A percentile compares a stretch with the other conserved stretches of the same genome.
These are phyloP conservation scores for Desmodus rotundus DNA, from an alignment of 2,113 vertebrate genomes.

Conservation along the genomic window DNA sequence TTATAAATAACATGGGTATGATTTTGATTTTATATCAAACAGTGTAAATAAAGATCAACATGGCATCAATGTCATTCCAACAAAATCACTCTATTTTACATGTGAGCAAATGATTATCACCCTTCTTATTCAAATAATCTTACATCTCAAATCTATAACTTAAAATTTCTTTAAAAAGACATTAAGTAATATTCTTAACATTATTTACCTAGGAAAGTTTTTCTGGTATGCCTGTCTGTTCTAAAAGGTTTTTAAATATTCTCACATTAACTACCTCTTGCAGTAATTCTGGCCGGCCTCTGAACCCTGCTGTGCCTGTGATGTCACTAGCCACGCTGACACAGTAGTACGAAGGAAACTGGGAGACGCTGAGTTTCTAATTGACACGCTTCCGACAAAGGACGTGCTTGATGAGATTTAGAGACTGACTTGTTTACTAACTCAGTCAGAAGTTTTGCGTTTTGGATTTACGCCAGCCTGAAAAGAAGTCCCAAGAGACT, in stretches of 20 bases:
- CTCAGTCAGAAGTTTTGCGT: conserved; percentile 75
- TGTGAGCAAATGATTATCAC: neutral
- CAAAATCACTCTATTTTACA: neutral
- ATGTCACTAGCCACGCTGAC: conserved; percentile 73
- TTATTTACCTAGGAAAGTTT: neutral
- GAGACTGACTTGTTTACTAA: conserved; percentile 84
- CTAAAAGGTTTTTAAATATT: neutral
- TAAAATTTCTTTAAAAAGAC: neutral
- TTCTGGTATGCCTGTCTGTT: conserved; percentile 2
- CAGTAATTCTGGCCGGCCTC: conserved; percentile 21
- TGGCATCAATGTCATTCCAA: neutral
- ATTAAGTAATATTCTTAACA: neutral
- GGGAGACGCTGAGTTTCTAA: conserved; percentile 75
- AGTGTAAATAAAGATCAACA: neutral
- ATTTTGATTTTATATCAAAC: neutral
- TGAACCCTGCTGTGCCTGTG: conserved; percentile 67
- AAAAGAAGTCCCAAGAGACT: conserved; percentile 79
- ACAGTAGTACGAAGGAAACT: conserved; percentile 79
- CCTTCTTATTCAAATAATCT: neutral
- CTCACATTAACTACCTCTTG: conserved; percentile 39
- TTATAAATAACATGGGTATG: neutral
- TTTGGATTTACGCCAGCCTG: conserved; percentile 78
- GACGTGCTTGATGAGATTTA: conserved; percentile 81
- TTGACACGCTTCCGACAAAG: conserved; percentile 76
- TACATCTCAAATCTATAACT: neutral